phyloP scores from a whole-genome alignment of 2,113 vertebrate species.

The Halcyon senegalensis region DNA sequence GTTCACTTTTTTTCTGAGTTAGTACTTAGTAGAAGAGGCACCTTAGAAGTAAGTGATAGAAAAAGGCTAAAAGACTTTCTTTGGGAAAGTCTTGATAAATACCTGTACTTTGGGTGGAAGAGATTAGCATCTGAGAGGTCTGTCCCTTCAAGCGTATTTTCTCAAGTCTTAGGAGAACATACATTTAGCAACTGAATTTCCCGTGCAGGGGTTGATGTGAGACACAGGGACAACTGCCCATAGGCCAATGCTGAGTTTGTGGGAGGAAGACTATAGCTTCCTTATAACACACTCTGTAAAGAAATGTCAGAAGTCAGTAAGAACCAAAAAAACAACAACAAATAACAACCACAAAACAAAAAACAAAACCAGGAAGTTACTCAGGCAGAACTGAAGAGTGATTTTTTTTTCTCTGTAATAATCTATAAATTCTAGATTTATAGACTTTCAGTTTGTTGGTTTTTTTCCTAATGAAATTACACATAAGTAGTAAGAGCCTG shows the following conservation, averaged over 20 bases:
- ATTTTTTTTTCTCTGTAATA: neutral
- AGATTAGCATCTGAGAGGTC: neutral
- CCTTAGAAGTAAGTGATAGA: neutral
- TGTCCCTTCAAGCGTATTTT: neutral
- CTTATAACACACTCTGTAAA: neutral
- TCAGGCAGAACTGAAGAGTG: neutral
- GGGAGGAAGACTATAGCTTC: neutral
- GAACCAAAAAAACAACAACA: neutral
- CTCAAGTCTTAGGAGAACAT: neutral
- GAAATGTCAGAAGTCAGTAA: neutral
- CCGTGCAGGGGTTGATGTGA: neutral
- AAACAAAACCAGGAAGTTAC: neutral
- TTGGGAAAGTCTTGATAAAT: neutral
- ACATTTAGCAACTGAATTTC: neutral
- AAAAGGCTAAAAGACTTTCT: neutral
- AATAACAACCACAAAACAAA: too few species aligned
- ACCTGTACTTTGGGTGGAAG: neutral
- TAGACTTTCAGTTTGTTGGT: neutral
- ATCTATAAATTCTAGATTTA: neutral
- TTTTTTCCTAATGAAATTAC: neutral
- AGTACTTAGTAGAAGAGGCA: neutral
- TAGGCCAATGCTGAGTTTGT: neutral
- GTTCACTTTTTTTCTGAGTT: neutral
- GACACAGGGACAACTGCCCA: neutral
- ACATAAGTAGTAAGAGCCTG: neutral